phyloP scores from a whole-genome alignment of 2,797 vertebrate genomes.

The Phataginus tricuspis region DNA sequence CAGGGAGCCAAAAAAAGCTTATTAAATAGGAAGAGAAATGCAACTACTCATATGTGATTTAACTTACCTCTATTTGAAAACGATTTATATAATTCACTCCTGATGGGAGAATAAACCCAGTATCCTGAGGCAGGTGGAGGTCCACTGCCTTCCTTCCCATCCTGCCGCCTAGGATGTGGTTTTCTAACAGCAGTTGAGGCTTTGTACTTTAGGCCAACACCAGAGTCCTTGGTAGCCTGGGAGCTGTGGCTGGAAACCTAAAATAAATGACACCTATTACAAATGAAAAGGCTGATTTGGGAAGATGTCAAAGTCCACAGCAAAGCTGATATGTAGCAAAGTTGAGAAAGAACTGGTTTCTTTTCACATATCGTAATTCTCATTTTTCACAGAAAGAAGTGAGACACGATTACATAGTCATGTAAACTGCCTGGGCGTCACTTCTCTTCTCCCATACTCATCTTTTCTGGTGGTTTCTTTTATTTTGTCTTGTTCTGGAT shows the following conservation, averaged over 20 bases:
- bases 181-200: slow-evolving; percentile 82
- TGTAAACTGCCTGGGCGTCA: not conserved
- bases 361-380: not conserved
- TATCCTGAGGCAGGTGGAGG: slow-evolving; percentile 78
- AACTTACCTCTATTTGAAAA: slow-evolving; percentile 81
- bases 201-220: slow-evolving; percentile 88
- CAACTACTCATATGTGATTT: not conserved
- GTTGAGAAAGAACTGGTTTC: not conserved
- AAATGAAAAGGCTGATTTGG: not conserved
- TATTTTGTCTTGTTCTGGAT: not conserved
- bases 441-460: not conserved
- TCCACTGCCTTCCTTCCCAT: slow-evolving; percentile 64
- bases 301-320: not conserved
- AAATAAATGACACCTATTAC: not conserved
- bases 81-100: slow-evolving; percentile 70
- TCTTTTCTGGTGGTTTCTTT: not conserved
- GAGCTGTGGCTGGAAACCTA: slow-evolving; percentile 90
- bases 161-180: slow-evolving; percentile 47
- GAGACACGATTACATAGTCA: not conserved
- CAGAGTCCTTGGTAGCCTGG: slow-evolving; percentile 92
- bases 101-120: slow-evolving; percentile 88
- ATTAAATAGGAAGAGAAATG: not conserved
- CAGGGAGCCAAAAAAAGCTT: not conserved
- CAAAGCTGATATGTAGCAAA: not conserved
- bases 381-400: not conserved